phyloP scores from a whole-genome alignment of 2,888 invertebrate species.

The Microctonus brassicae region DNA sequence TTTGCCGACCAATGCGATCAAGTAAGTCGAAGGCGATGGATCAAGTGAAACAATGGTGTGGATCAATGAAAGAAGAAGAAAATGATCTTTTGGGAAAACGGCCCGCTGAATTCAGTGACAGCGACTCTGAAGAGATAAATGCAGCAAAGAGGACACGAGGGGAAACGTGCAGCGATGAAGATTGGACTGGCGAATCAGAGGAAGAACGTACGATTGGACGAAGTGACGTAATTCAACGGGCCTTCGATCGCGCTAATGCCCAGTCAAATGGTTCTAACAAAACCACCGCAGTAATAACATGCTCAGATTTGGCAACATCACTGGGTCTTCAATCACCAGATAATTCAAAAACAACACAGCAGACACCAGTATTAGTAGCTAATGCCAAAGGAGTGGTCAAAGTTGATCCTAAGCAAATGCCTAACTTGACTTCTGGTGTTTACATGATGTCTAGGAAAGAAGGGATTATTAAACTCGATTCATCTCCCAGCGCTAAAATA shows the following conservation, averaged over 20 bases:
- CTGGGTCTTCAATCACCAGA: conserved; percentile 67
- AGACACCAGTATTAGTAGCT: conserved; percentile 68
- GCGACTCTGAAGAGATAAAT: conserved; percentile 71
- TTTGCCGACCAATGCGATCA: conserved; percentile 79
- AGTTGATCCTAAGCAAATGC: conserved; percentile 81
- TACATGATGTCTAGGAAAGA: conserved; percentile 85
- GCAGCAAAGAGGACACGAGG: conserved; percentile 73
- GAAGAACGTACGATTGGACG: conserved; percentile 67
- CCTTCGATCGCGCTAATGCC: conserved; percentile 64
- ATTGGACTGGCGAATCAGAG: conserved; percentile 69
- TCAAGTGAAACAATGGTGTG: conserved; percentile 89
- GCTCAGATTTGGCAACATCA: conserved; percentile 73
- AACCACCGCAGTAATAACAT: conserved; percentile 58
- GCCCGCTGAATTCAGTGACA: conserved; percentile 69
- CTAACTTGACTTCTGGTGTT: conserved; percentile 75
- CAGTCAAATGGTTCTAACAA: conserved; percentile 67
- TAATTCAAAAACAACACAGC: conserved; percentile 50
- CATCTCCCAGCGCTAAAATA: conserved; percentile 72
- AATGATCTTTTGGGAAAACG: conserved; percentile 68
- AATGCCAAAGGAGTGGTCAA: conserved; percentile 80
- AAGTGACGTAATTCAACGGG: conserved; percentile 66
- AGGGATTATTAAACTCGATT: conserved; percentile 80
- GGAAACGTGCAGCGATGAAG: conserved; percentile 71
- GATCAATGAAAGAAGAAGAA: conserved; percentile 75
- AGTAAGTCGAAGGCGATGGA: conserved; percentile 86